Evolutionary conservation across 2,888 invertebrate genomes (phyloP).

Genomic region (Brachycybe producta): DNA sequence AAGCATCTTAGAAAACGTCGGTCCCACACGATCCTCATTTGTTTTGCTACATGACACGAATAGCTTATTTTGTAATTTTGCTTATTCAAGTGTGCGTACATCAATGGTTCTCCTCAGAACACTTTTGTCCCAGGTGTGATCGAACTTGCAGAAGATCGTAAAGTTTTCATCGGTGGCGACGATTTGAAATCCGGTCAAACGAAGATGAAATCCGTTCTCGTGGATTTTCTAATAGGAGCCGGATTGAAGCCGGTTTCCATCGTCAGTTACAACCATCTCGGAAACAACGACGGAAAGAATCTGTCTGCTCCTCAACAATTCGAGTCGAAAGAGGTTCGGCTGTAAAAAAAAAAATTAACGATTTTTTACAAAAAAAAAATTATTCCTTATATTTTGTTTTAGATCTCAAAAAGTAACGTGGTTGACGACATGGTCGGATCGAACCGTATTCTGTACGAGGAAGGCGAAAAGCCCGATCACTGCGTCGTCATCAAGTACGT

Average conservation of each 20-base stretch:
- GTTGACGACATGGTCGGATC: slow-evolving; percentile 90
- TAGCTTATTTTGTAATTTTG: background rate
- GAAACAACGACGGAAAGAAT: slow-evolving; percentile 94
- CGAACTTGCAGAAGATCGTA: slow-evolving; percentile 57
- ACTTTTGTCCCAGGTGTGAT: slow-evolving; percentile 79
- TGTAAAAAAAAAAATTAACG: background rate
- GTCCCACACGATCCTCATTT: too few relatives aligned
- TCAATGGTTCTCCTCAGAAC: slow-evolving; percentile 95
- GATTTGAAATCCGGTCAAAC: slow-evolving; percentile 98
- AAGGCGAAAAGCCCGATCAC: slow-evolving; percentile 80
- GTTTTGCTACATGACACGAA: too few relatives aligned
- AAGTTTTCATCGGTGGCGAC: slow-evolving; percentile 80
- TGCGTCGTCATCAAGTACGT: slow-evolving; percentile 94
- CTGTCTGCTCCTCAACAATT: slow-evolving; percentile 82
- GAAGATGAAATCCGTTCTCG: slow-evolving; percentile 87
- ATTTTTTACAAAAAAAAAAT: slow-evolving; percentile 13
- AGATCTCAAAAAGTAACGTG: slow-evolving; percentile 91
- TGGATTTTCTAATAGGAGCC: slow-evolving; percentile 85
- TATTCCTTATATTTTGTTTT: slow-evolving; percentile 25
- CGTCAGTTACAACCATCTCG: slow-evolving; percentile 94
- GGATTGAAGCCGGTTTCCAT: slow-evolving; percentile 91
- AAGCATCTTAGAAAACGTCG: slow-evolving; percentile 68
- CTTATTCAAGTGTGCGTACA: slow-evolving; percentile 60
- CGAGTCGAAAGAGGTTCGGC: slow-evolving; percentile 63
- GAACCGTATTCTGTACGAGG: slow-evolving; percentile 63